Evolutionary conservation across 2,888 invertebrate species (phyloP).

Genomic region (Tetragnatha montana): DNA sequence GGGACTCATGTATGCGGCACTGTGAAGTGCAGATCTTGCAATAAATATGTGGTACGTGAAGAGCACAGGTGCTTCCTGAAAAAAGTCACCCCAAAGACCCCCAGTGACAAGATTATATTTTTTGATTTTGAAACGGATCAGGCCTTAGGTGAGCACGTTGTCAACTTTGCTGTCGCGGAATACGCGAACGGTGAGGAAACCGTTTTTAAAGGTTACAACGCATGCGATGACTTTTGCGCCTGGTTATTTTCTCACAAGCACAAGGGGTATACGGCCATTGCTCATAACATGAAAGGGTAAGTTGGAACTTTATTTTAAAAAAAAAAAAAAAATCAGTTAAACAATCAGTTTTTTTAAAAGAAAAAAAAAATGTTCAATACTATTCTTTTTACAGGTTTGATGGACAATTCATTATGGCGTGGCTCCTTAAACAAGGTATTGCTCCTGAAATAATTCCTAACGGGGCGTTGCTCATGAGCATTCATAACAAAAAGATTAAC

Average conservation of each 20-base stretch:
- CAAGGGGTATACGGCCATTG: constrained; percentile 10
- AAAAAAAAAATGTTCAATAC: not conserved
- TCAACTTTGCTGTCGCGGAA: constrained; percentile 10
- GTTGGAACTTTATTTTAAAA: not conserved
- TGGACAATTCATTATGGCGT: not conserved
- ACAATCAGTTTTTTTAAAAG: not conserved
- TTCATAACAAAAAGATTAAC: not conserved
- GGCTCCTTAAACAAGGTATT: not conserved
- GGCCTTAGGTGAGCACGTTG: constrained; percentile 4
- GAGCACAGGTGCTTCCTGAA: constrained; percentile 3
- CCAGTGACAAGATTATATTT: constrained; percentile 4
- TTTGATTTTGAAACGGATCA: constrained; percentile 26
- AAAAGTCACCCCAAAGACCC: not conserved
- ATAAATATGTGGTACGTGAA: not conserved
- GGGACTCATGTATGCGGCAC: constrained; percentile 6
- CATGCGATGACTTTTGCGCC: not conserved
- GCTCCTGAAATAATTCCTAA: not conserved
- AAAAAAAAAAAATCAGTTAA: not conserved
- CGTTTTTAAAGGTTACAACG: constrained; percentile 1
- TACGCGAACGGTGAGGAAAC: constrained; percentile 3
- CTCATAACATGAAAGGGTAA: constrained; percentile 15
- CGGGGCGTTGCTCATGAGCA: constrained; percentile 6
- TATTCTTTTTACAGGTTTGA: constrained; percentile 9
- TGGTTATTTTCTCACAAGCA: not conserved
- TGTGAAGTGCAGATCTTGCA: constrained; percentile 2